Conservation (phyloP, 35 echinoderm and acorn worm species). For the Heliocidaris erythrogramma region DNA sequence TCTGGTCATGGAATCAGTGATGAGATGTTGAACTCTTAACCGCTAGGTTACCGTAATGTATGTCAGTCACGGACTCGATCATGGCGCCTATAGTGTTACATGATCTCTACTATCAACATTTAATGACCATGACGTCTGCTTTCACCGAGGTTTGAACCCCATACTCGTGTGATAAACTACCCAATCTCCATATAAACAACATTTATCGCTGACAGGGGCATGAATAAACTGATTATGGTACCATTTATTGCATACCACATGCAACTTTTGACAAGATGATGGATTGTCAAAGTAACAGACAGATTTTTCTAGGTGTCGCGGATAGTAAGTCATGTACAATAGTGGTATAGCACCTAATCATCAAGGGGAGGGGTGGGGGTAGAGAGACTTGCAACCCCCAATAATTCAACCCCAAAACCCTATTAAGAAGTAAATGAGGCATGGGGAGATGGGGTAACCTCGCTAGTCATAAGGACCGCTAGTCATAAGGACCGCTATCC, state of each 20-base stretch:
- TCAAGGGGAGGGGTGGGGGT: background rate
- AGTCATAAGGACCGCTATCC: no score
- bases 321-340: no score
- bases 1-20: background rate
- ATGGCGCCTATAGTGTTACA: background rate
- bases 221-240: background rate
- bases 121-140: background rate
- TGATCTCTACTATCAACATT: background rate
- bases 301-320: background rate
- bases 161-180: background rate
- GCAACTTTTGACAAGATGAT: background rate
- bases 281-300: background rate
- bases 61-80: background rate
- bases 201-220: background rate
- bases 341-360: background rate
- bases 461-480: no score
- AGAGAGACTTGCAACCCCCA: background rate
- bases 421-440: no score
- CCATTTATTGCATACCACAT: background rate
- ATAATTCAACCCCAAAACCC: no score
- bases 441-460: no score
- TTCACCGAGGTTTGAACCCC: background rate
- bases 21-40: background rate
- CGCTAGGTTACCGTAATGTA: background rate
- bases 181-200: background rate